Evolutionary conservation across 2,113 vertebrate species (phyloP), one percentile per base, ranked within the genome.

Genomic region (Callospermophilus lateralis): DNA sequence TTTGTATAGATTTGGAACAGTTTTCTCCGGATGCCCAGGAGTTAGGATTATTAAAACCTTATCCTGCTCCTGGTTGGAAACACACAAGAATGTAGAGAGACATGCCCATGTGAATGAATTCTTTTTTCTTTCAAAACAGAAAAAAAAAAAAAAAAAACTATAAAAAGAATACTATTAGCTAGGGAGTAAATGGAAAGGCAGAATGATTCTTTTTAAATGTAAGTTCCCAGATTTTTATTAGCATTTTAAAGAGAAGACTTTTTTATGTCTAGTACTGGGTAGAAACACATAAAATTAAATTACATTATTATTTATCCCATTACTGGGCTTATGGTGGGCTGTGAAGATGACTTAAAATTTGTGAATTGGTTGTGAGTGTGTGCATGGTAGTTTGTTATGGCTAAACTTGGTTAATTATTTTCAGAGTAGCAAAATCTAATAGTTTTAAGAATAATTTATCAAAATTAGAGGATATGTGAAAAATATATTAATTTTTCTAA

Each of bases 1-100:
- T 94, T 61, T 78, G 76, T 77, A 93, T n/a, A 37, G 79, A 96
- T 96, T 98, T 96, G 34, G 84, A 76, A 96, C 45, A 17, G 7
- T 45, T 83, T 85, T 53, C 22, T 94, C 13, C 51, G 11, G 96
- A 92, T 87, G 93, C 87, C 48, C 90, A 95, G 30, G 79, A 97
- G 76, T 95, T n/a, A 76, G 53, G 51, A 97, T 95, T 97, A 96
- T 24, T 68, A 42, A 90, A 95, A 74, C 68, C 17, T 63, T 45
- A 37, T 70, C 37, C 10, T 5, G 42, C 20, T 97, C 84, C 83
- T 88, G 81, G 45, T 42, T 92, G 70, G 58, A 97, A 96, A 93
- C 20, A 83, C 67, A 58, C 70, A 42, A 42, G 7, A n/a, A 74
- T 95, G 28, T 4, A 90, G n/a, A 95, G 1, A 90, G 39, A 79